Evolutionary conservation across 2,797 vertebrate species (phyloP).

Genomic region (Toxotes lorentzi): DNA sequence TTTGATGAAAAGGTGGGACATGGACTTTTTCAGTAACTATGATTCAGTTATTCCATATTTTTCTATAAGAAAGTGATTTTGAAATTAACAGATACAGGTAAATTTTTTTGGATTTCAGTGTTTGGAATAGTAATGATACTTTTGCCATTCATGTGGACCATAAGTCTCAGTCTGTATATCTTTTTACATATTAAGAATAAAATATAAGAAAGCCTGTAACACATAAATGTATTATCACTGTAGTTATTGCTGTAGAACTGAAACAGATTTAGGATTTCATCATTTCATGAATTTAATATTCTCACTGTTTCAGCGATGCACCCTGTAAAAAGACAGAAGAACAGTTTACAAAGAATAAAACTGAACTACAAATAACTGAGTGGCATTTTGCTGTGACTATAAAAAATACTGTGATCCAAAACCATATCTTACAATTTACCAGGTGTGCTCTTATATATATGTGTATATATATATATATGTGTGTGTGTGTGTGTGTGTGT

Average conservation of each 20-base stretch:
- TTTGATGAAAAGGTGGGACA: not conserved
- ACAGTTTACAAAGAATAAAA: not conserved
- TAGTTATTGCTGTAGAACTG: too few relatives aligned
- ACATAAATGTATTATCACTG: not conserved
- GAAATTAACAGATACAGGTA: not conserved
- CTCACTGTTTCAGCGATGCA: not conserved
- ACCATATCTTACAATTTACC: not conserved
- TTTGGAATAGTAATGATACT: not conserved
- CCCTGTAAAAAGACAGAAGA: not conserved
- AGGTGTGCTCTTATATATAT: not conserved
- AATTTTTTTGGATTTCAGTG: not conserved
- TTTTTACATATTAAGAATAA: not conserved
- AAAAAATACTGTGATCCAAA: not conserved
- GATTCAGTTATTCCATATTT: slow-evolving; percentile 1
- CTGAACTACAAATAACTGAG: not conserved
- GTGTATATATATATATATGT: not conserved
- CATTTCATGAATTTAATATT: not conserved
- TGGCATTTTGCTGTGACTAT: not conserved
- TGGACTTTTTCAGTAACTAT: not conserved
- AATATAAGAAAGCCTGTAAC: not conserved
- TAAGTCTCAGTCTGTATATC: not conserved
- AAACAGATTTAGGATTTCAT: not conserved
- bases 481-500: too few relatives aligned
- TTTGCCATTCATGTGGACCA: not conserved
- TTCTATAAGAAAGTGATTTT: not conserved